A percentile compares a stretch with the other conserved stretches of the same genome.
Conservation (phyloP, 2,888 invertebrate genomes). For the Clostera curtula region DNA sequence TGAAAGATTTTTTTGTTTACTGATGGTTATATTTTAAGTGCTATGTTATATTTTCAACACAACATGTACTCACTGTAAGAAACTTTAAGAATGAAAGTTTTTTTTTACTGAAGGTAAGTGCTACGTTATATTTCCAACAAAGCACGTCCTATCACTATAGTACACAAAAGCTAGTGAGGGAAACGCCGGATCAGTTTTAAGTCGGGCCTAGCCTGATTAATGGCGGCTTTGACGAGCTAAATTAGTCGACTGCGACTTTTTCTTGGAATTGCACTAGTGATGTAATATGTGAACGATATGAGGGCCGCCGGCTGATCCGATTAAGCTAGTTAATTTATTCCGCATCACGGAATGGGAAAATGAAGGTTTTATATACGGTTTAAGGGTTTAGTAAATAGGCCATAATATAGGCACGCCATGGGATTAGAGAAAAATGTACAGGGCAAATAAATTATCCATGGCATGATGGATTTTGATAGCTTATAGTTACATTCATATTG, state of each 20-base stretch:
- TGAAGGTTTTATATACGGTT: neutral
- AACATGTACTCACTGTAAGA: no score
- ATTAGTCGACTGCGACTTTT: constrained; percentile 27
- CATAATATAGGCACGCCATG: no score
- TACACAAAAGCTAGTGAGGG: constrained; percentile 26
- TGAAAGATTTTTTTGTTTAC: no score
- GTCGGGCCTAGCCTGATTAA: constrained; percentile 35
- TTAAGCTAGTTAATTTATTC: constrained; percentile 14
- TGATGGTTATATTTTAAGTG: no score
- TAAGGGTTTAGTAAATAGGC: neutral
- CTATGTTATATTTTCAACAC: no score
- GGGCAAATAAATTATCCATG: no score
- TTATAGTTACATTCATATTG: no score
- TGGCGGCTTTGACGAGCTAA: constrained; percentile 37
- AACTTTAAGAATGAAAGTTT: no score
- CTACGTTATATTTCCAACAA: no score
- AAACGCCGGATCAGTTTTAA: constrained; percentile 30
- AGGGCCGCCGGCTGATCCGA: constrained; percentile 4
- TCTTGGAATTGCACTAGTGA: constrained; percentile 13
- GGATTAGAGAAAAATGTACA: no score
- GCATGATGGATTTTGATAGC: no score
- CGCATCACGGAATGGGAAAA: constrained; percentile 3
- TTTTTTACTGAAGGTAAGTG: no score
- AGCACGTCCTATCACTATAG: constrained; percentile 18
- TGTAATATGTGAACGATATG: constrained; percentile 10